These are phyloP conservation scores for Phrynocephalus versicolor DNA, from an alignment of 2,113 vertebrate genomes.

Conservation along the genomic window DNA sequence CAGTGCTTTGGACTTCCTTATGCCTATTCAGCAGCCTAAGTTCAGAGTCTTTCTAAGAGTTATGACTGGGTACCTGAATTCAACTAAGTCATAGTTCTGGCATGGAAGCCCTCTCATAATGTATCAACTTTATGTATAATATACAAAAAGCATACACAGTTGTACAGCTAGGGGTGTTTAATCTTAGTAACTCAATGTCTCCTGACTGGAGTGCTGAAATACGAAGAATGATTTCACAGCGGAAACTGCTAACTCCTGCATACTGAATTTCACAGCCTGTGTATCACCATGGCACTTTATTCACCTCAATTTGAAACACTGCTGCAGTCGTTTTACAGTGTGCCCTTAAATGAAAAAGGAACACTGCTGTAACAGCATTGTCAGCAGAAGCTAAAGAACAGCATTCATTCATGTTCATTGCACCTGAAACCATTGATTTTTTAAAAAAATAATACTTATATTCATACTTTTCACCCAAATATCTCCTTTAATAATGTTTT, in stretches of 20 bases:
- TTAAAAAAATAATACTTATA: background rate
- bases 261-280: constrained; percentile 59
- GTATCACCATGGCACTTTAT: constrained; percentile 65
- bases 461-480: background rate
- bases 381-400: constrained; percentile 66
- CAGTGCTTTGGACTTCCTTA: background rate
- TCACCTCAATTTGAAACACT: constrained; percentile 72
- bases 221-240: constrained; percentile 62
- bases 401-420: constrained; percentile 37
- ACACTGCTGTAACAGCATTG: constrained; percentile 32
- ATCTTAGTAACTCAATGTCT: constrained; percentile 59
- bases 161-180: constrained; percentile 53
- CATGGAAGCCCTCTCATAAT: constrained; percentile 35
- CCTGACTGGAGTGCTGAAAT: constrained; percentile 66
- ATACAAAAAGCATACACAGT: constrained; percentile 40
- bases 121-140: constrained; percentile 28
- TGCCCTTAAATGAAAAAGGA: constrained; percentile 62
- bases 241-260: constrained; percentile 73
- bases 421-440: background rate
- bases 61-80: background rate
- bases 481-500: background rate
- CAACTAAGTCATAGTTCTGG: constrained; percentile 36
- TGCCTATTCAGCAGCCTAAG: background rate
- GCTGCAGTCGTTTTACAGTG: constrained; percentile 67
- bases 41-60: background rate